Evolutionary conservation across 2,797 vertebrate genomes (phyloP), one percentile per base, ranked within the genome.

Genomic region (Steatocranus sp.): DNA sequence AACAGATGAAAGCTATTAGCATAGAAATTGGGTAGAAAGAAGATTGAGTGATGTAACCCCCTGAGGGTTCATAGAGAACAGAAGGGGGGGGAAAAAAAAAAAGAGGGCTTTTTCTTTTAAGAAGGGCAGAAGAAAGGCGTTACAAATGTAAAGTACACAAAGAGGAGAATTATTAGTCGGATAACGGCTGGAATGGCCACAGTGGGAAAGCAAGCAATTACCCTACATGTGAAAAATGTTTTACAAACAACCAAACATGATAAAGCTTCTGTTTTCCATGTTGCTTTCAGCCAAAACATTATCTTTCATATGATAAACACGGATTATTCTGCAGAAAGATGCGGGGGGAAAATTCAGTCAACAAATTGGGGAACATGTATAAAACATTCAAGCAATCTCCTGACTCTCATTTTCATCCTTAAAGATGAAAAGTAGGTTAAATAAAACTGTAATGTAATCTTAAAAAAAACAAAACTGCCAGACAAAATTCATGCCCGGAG

Each of bases 1-100:
- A 93, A 90, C 76, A 89, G 89, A 93, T 90, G 88, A 93, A 80
- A 77, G 81, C 78, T 77, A 93, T 96, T 94, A 95, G 92, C 93
- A 95, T 93, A 93, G 86, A 94, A 94, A 95, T 92, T 81, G 85
- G 78, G 51, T 87, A 75, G 80, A 86, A 91, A 86, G 82, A 91
- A 93, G 87, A 94, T 88, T 91, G 83, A 91, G 81, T 77, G 84
- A 90, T 79, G 78, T 50, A 76, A 75, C 18, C 61, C 79, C 43
- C 7, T 1, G 25, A 49, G 50, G 84, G 82, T 63, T 48, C 68
- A 92, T 83, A 82, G 82, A 87, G 50, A 81, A 68, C 27, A 5
- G n/a, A 17, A n/a, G 18, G 32, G 53, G n/a, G n/a, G n/a, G n/a
- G n/a, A n/a, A n/a, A n/a, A n/a, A 1, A 12, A 11, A 43, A 41